Percentiles rank a stretch among this genome's conserved stretches.
Evolutionary conservation across 1,140 invertebrate species (phyloP).

Genomic region (Drosophila tristis): DNA sequence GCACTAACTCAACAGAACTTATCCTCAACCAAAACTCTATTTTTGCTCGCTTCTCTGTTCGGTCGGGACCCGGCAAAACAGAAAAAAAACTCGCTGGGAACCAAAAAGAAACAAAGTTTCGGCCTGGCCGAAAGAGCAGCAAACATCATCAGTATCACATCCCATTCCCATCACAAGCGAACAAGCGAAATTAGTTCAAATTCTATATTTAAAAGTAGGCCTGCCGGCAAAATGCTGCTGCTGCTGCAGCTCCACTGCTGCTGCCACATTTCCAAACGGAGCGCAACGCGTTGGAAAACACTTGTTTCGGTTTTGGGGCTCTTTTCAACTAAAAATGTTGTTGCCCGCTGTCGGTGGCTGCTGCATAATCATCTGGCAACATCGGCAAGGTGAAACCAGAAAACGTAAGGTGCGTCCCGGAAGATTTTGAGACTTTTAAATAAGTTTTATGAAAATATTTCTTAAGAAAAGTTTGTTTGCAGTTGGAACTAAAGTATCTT

Average conservation of each 20-base stretch:
- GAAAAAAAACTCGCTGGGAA: constrained; percentile 21
- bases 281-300: constrained; percentile 76
- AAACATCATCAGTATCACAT: constrained; percentile 42
- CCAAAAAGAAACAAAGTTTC: constrained; percentile 33
- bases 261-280: constrained; percentile 69
- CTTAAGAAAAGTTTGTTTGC: too few relatives aligned
- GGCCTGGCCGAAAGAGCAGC: constrained; percentile 43
- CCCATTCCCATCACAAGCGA: constrained; percentile 47
- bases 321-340: constrained; percentile 47
- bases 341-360: constrained; percentile 17
- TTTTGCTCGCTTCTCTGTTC: constrained; percentile 60
- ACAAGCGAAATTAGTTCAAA: constrained; percentile 77
- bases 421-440: constrained; percentile 12
- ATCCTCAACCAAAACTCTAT: constrained; percentile 66
- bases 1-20: constrained; percentile 32
- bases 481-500: too few relatives aligned
- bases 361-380: constrained; percentile 40
- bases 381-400: constrained; percentile 45
- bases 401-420: constrained; percentile 14
- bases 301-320: constrained; percentile 60
- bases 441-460: not conserved
- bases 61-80: constrained; percentile 54
- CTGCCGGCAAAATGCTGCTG: constrained; percentile 76
- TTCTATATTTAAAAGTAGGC: constrained; percentile 81
- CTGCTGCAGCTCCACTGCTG: constrained; percentile 33